These are phyloP conservation scores for Aotus griseimembra DNA, from an alignment of 2,797 vertebrate species.

Conservation along the genomic window DNA sequence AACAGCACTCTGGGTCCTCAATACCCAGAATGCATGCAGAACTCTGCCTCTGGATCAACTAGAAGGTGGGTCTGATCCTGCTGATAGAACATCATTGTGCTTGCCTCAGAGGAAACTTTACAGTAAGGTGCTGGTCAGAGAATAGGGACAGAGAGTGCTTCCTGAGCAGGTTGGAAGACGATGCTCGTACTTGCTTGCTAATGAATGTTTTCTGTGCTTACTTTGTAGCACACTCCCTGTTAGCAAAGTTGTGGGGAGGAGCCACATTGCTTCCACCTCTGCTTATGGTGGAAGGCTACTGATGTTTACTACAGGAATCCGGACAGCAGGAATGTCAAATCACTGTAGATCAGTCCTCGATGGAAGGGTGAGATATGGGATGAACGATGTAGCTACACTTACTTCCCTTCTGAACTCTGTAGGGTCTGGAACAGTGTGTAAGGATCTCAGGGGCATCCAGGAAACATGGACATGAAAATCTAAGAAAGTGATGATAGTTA, in stretches of 20 bases:
- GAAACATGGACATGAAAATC: slow-evolving; percentile 44
- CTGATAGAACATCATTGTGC: background rate
- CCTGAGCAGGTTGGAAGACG: background rate
- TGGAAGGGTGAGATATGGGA: background rate
- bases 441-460: background rate
- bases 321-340: background rate
- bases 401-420: background rate
- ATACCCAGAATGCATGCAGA: background rate
- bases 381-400: background rate
- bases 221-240: background rate
- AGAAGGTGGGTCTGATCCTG: background rate
- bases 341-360: background rate
- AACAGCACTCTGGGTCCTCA: background rate
- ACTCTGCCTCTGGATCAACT: background rate
- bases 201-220: background rate
- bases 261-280: background rate
- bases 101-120: background rate
- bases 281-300: background rate
- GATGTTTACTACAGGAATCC: background rate
- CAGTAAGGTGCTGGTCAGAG: background rate
- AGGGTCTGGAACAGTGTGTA: background rate
- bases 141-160: background rate
- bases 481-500: slow-evolving; percentile 22
- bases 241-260: background rate
- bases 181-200: background rate